Evolutionary conservation across 2,888 invertebrate genomes (phyloP).

Genomic region (Euclidia mi): DNA sequence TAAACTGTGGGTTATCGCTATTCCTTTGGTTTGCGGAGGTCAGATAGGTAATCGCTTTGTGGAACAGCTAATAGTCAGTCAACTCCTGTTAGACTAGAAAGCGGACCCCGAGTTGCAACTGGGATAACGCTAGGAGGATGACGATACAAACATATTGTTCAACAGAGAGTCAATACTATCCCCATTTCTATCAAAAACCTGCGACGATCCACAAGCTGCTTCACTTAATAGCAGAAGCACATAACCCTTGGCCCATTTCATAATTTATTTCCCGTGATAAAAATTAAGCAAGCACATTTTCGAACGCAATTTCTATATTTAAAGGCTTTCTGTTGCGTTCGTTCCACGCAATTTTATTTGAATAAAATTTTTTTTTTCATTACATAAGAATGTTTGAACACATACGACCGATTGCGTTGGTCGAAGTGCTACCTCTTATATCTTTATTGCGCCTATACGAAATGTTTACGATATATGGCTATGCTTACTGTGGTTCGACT

Average conservation of each 20-base stretch:
- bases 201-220: constrained; percentile 20
- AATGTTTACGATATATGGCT: constrained; percentile 74
- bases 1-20: too few relatives aligned
- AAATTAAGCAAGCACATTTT: constrained; percentile 51
- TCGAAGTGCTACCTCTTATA: constrained; percentile 67
- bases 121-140: too few relatives aligned
- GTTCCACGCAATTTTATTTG: constrained; percentile 54
- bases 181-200: constrained; percentile 16
- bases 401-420: constrained; percentile 55
- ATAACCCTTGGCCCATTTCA: constrained; percentile 48
- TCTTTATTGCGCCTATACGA: constrained; percentile 74
- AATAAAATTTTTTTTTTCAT: constrained; percentile 62
- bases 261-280: constrained; percentile 54
- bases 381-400: constrained; percentile 58
- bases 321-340: constrained; percentile 40
- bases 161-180: background rate
- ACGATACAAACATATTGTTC: background rate
- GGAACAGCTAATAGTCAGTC: too few relatives aligned
- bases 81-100: too few relatives aligned
- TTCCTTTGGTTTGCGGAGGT: too few relatives aligned
- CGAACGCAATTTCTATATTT: constrained; percentile 51
- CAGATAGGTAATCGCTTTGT: too few relatives aligned
- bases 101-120: too few relatives aligned
- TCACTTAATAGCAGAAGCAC: constrained; percentile 35
- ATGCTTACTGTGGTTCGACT: constrained; percentile 66